Base-by-base conservation (phyloP, 2,113 vertebrate genomes). In the Shinisaurus crocodilurus region DNA sequence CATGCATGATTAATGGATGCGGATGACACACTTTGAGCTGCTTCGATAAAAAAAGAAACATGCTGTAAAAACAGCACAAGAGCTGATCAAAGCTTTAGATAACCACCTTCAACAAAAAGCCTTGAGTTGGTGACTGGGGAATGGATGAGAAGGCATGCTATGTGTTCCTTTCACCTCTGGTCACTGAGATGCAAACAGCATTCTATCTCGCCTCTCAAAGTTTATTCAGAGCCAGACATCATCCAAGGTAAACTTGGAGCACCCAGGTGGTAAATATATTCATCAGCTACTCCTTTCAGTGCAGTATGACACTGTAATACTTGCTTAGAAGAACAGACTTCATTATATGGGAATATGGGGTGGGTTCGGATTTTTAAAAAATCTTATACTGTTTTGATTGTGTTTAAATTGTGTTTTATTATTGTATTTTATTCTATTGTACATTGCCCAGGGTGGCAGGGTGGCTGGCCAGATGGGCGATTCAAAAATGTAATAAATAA, bases 251-350 rank as follows among this genome's bases (percentile, higher is more conserved):
- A 94, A 95, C 89, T 60, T 76, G 86, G 63, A 82, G 50, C 0
- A 0, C 84, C 85, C 95, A 92, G 92, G 91, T 90, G 91, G 91
- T 92, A 37, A 88, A 95, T 90, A 89, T 94, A 27, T 93, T 89
- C 94, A 93, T 96, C 93, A 95, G 94, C 94, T 89, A 83, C 91
- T 96, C 90, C 48, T 95, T 93, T 94, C 93, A 94, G 57, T 90
- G 89, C 93, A 96, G 95, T 95, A 94, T 94, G 93, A 96, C 92
- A 92, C 12, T 77, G 93, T 93, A 96, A 92, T 95, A 12, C 57
- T 60, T 32, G 34, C 80, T 57, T 37, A 37, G 81, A 63, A 57
- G 34, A 63, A n/a, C 77, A 54, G 12, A 18, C 34, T 80, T 80
- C 34, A n/a, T n/a, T n/a, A n/a, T n/a, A n/a, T n/a, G n/a, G n/a